phyloP scores from a whole-genome alignment of 1,140 invertebrate species.

The Drosophila punjabiensis region DNA sequence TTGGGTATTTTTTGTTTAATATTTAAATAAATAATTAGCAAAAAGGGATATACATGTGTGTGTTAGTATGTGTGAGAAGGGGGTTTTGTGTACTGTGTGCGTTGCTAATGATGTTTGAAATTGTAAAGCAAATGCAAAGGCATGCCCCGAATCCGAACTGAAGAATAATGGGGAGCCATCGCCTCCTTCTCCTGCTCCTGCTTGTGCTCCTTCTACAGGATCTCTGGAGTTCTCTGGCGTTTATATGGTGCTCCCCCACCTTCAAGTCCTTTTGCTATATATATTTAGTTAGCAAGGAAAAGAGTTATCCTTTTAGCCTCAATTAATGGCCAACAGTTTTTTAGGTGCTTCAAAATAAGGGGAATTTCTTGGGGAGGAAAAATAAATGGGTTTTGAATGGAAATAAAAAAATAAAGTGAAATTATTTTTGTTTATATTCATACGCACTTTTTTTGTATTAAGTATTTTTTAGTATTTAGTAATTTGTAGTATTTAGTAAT shows the following conservation, averaged over 20 bases:
- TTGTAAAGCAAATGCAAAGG: conserved; percentile 82
- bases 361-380: background rate
- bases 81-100: conserved; percentile 56
- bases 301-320: conserved; percentile 11
- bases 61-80: conserved; percentile 12
- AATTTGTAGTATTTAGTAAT: too few relatives aligned
- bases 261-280: background rate
- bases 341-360: conserved; percentile 6
- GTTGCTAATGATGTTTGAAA: conserved; percentile 83
- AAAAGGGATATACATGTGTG: conserved; percentile 72
- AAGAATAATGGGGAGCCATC: conserved; percentile 15
- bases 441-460: too few relatives aligned
- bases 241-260: background rate
- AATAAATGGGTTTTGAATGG: background rate
- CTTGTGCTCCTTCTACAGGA: background rate
- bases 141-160: conserved; percentile 71
- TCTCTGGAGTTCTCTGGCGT: background rate
- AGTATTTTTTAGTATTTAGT: too few relatives aligned
- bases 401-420: too few relatives aligned
- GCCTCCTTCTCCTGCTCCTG: background rate
- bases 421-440: too few relatives aligned
- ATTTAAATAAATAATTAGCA: conserved; percentile 85
- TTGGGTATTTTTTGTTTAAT: conserved; percentile 84
- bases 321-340: conserved; percentile 42
- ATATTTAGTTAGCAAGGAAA: conserved; percentile 1